phyloP scores from a whole-genome alignment of 2,113 vertebrate genomes.

The Mellivora capensis region DNA sequence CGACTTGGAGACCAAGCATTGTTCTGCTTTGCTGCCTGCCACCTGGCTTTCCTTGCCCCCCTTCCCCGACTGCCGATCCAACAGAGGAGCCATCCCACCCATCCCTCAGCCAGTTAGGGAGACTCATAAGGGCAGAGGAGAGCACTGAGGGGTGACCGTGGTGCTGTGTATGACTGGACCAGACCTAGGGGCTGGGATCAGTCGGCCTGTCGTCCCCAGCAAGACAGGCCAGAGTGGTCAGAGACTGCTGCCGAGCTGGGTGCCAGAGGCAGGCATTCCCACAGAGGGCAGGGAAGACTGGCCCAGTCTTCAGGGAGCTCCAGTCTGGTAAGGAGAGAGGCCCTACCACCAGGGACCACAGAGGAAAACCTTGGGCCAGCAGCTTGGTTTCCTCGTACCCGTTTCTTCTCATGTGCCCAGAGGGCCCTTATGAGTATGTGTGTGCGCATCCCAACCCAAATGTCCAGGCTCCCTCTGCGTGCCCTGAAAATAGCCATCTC shows the following conservation, averaged over 20 bases:
- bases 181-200: background rate
- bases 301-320: background rate
- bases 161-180: background rate
- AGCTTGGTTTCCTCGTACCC: fast-evolving
- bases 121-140: background rate
- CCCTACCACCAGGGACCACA: background rate
- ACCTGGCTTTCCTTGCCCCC: background rate
- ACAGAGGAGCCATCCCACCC: background rate
- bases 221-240: background rate
- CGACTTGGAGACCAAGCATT: background rate
- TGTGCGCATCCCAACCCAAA: background rate
- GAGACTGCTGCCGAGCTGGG: background rate
- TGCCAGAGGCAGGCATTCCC: background rate
- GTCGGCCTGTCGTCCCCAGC: background rate
- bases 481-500: background rate
- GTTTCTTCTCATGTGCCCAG: background rate
- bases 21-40: background rate
- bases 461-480: too few species aligned
- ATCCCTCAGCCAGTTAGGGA: background rate
- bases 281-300: background rate
- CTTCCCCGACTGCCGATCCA: background rate
- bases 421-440: background rate
- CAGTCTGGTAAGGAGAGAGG: background rate
- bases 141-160: background rate
- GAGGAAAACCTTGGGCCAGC: background rate